phyloP scores from a whole-genome alignment of 2,888 invertebrate species.

The Nematopogon swammerdamellus region DNA sequence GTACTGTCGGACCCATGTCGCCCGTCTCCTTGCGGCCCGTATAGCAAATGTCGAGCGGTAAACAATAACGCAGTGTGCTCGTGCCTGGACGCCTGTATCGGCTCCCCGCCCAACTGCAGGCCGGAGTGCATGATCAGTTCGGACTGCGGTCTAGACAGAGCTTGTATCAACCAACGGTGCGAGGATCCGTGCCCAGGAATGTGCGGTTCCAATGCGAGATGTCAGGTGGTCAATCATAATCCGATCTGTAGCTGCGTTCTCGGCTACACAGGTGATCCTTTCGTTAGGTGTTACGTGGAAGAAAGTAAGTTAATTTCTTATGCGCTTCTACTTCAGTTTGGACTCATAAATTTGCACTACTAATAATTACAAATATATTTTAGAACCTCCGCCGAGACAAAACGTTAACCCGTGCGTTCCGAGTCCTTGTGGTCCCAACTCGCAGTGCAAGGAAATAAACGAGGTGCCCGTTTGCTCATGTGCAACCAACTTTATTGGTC shows the following conservation, averaged over 20 bases:
- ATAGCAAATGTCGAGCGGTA: constrained; percentile 69
- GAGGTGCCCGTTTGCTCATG: constrained; percentile 74
- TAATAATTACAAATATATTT: constrained; percentile 10
- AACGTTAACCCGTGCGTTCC: constrained; percentile 63
- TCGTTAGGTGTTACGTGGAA: constrained; percentile 63
- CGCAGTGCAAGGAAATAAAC: constrained; percentile 67
- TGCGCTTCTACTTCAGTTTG: background rate
- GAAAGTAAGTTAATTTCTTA: constrained; percentile 54
- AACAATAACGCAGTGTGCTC: constrained; percentile 75
- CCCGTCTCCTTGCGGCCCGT: constrained; percentile 76
- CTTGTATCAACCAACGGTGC: constrained; percentile 77
- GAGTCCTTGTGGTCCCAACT: constrained; percentile 74
- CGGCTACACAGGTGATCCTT: constrained; percentile 73
- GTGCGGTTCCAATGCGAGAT: constrained; percentile 73
- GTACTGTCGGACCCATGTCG: constrained; percentile 64
- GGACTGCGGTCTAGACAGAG: constrained; percentile 70
- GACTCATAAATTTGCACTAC: background rate
- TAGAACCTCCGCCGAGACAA: constrained; percentile 35
- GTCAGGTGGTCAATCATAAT: constrained; percentile 76
- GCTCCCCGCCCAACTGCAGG: constrained; percentile 72
- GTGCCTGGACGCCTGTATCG: constrained; percentile 68
- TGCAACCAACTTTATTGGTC: constrained; percentile 68
- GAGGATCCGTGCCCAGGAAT: constrained; percentile 73
- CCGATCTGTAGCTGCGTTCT: constrained; percentile 73
- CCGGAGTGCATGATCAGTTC: constrained; percentile 78